Conservation (phyloP, 2,113 vertebrate species). For the Coreoperca whiteheadi region DNA sequence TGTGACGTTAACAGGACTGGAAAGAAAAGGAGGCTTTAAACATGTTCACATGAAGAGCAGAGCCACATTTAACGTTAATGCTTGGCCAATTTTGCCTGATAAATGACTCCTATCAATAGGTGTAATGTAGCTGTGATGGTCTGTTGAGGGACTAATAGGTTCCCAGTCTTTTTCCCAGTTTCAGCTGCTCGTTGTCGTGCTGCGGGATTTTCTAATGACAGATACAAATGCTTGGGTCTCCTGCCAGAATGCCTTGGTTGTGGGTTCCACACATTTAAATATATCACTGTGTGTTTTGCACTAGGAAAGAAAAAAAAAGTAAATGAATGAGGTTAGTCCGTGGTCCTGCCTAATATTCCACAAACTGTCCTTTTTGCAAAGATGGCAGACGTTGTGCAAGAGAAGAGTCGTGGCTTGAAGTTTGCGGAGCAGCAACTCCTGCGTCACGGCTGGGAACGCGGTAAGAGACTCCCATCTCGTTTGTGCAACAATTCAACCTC, state of each 20-base stretch:
- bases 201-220: too few species aligned
- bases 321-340: too few species aligned
- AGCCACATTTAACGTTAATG: too few species aligned
- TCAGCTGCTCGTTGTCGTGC: too few species aligned
- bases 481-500: rapidly evolving
- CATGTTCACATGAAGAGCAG: too few species aligned
- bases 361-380: neutral
- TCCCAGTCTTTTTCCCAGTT: too few species aligned
- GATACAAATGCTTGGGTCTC: neutral
- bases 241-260: too few species aligned
- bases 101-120: too few species aligned
- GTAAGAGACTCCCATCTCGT: constrained; percentile 63
- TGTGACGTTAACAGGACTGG: neutral
- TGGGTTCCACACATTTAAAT: neutral
- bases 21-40: too few species aligned
- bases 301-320: neutral
- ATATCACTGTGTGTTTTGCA: neutral
- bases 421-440: constrained; percentile 90
- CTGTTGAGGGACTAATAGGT: too few species aligned
- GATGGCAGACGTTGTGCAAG: constrained; percentile 71
- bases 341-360: neutral
- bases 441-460: constrained; percentile 91
- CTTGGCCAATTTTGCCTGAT: too few species aligned
- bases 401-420: constrained; percentile 82
- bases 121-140: too few species aligned